A percentile compares a stretch with the other conserved stretches of the same genome.
phyloP scores from a whole-genome alignment of 2,797 vertebrate genomes.

The Brachyrhaphis roseni region DNA sequence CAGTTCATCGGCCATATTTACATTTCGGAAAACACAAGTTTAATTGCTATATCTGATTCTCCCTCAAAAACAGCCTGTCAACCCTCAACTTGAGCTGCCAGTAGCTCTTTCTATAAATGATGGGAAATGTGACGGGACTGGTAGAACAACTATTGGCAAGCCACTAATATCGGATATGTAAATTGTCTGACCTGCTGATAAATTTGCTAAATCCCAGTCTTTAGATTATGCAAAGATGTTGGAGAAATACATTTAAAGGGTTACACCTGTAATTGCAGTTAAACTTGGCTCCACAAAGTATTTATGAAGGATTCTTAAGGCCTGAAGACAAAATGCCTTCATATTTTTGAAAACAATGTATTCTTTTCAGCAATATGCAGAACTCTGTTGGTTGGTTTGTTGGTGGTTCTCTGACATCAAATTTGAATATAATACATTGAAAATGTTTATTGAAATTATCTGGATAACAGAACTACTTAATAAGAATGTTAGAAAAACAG shows the following conservation, averaged over 20 bases:
- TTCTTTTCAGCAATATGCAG: not conserved
- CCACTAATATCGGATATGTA: not conserved
- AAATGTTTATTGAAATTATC: not conserved
- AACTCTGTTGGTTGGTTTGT: not conserved
- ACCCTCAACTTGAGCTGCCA: not conserved
- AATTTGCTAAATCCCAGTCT: not conserved
- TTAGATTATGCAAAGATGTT: not conserved
- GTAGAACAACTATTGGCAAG: not conserved
- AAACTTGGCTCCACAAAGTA: not conserved
- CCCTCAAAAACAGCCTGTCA: not conserved
- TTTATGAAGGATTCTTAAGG: not conserved
- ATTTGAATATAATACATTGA: not conserved
- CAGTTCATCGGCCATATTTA: not conserved
- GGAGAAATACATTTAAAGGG: not conserved
- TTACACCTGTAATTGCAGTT: not conserved
- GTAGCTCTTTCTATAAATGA: not conserved
- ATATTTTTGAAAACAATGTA: not conserved
- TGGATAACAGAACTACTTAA: not conserved
- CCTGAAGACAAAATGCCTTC: not conserved
- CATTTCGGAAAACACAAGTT: not conserved
- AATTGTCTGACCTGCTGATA: not conserved
- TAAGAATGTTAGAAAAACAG: not conserved
- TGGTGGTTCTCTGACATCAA: not conserved
- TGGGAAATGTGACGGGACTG: not conserved
- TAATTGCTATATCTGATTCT: not conserved